Evolutionary conservation across 2,888 invertebrate genomes (phyloP).

Genomic region (Epinotia nisella): DNA sequence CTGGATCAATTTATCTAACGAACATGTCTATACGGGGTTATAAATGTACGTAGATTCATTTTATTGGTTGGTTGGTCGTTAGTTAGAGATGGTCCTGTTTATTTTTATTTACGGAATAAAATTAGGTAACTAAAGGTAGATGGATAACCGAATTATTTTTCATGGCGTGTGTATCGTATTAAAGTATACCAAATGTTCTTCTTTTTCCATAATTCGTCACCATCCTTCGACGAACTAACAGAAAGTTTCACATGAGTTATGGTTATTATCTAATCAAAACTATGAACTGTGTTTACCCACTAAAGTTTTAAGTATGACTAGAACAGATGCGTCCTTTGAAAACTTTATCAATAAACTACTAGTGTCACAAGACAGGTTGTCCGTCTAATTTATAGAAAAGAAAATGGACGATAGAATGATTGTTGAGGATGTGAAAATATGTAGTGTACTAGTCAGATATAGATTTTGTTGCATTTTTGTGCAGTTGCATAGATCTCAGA

Average conservation of each 20-base stretch:
- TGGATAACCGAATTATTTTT: neutral
- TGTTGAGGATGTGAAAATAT: neutral
- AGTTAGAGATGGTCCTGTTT: neutral
- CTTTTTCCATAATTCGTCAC: neutral
- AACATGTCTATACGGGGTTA: slow-evolving; percentile 23
- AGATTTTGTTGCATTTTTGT: too few relatives aligned
- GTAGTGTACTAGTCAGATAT: neutral
- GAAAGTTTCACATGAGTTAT: neutral
- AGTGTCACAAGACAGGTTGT: neutral
- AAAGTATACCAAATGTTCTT: too few relatives aligned
- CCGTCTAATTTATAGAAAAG: neutral
- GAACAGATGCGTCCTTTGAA: slow-evolving; percentile 21
- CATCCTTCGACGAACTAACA: neutral
- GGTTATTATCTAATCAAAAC: neutral
- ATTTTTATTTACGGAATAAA: neutral
- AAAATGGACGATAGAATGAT: neutral
- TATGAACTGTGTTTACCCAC: neutral
- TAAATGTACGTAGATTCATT: slow-evolving; percentile 2
- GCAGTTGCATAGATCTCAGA: too few relatives aligned
- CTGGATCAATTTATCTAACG: slow-evolving; percentile 42
- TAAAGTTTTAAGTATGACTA: slow-evolving; percentile 31
- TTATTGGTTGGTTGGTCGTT: neutral
- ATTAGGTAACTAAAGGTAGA: neutral
- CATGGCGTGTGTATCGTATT: too few relatives aligned
- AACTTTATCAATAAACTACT: slow-evolving; percentile 27